Evolutionary conservation across 2,113 vertebrate species (phyloP).

Genomic region (Tursiops truncatus): DNA sequence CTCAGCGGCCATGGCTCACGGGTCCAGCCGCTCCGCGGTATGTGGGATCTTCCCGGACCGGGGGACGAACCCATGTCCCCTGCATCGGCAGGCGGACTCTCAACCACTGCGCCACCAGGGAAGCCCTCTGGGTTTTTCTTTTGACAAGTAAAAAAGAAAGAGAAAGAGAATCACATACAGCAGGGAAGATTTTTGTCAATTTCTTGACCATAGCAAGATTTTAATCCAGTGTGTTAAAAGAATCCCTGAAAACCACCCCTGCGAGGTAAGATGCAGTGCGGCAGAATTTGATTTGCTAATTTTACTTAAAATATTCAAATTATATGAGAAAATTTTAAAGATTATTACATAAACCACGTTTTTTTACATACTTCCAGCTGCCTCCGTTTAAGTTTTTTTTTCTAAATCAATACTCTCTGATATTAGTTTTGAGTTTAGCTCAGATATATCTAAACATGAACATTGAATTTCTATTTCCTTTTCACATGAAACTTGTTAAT

Average conservation of each 20-base stretch:
- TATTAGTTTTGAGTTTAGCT: not conserved
- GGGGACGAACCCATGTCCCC: too few species aligned
- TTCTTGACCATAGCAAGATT: conserved; percentile 91
- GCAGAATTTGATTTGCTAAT: conserved; percentile 60
- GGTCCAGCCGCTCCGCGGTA: fast-evolving
- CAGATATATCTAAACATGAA: not conserved
- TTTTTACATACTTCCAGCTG: not conserved
- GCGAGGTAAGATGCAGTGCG: conserved; percentile 92
- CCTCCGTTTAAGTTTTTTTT: not conserved
- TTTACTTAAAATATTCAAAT: not conserved
- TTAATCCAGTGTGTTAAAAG: conserved; percentile 91
- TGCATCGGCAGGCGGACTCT: too few species aligned
- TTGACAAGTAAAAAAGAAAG: conserved; percentile 79
- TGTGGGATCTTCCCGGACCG: too few species aligned
- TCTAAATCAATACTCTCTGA: not conserved
- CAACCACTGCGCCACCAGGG: too few species aligned
- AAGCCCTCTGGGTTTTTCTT: conserved; percentile 49
- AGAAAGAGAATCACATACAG: conserved; percentile 86
- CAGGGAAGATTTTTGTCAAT: conserved; percentile 90
- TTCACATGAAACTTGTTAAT: not conserved
- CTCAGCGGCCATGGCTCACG: too few species aligned
- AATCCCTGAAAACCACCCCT: conserved; percentile 95
- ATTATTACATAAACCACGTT: not conserved
- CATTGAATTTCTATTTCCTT: not conserved
- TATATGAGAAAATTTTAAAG: not conserved